Evolutionary conservation across 1,140 invertebrate genomes (phyloP), one percentile per base, ranked within the genome.

Genomic region (Musca domestica): DNA sequence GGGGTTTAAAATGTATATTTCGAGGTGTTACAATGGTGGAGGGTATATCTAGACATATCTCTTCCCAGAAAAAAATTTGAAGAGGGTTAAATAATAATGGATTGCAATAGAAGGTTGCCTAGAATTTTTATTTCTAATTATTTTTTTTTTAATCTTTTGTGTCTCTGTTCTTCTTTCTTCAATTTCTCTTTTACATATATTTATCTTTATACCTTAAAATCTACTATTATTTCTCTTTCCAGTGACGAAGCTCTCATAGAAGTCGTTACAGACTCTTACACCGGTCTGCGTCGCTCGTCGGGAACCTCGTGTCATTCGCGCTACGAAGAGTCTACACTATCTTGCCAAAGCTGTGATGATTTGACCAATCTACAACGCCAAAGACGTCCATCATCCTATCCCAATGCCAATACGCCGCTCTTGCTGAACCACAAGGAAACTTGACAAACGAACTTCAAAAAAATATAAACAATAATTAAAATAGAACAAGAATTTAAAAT

Each of bases 241-340:
- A 86, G 86, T 76, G 86, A 86, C 69, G 86, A 87, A 75, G 86
- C 85, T 64, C 76, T 87, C 14, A 82, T 87, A 73, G 87, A 88
- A 77, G 86, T 86, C 63, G 83, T 81, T 30, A 67, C 72, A 12
- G 83, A 85, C 48, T 74, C 75, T 2, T 78, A 78, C 27, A 80
- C 76, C 2, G 83, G 82, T 2, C 72, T 83, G 5, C 72, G 81
- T 0, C 80, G 80, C 14, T 74, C 83, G 1, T 83, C 81, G 4
- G 80, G 74, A 7, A 73, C 70, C 48, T 81, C 80, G 10, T 76
- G 73, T 10, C 74, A 77, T 49, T 65, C 77, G 0, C 76, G 78
- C 4, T 77, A 78, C 23, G 80, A 82, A 51, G 80, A 82, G 56
- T 73, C 77, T 0, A 81, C 77, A 12, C 68, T 77, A 23, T 84